Evolutionary conservation across 2,797 vertebrate species (phyloP), one percentile per base, ranked within the genome.

Genomic region (Chromobotia macracanthus): DNA sequence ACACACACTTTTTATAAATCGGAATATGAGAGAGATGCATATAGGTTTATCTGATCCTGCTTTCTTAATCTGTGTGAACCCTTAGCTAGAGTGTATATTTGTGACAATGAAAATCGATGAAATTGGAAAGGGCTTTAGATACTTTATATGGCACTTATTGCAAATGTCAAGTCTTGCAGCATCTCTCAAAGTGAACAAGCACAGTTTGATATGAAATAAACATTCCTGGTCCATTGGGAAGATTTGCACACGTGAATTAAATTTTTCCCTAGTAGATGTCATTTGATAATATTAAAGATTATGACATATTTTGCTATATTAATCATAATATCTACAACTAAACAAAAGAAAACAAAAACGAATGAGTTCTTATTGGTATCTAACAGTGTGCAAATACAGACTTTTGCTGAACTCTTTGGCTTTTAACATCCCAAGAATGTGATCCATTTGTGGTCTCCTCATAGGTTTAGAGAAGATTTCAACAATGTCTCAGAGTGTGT

Each of bases 1-100:
- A 18, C 23, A 18, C 41, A 95, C 93, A 94, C 95, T 12, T 96
- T 96, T 96, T 97, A 98, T 98, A 97, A 96, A 97, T 97, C 97
- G 97, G 93, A 96, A 95, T 94, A 91, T 90, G 93, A 95, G 9
- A 41, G 93, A 92, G 93, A 95, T 95, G 95, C 94, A 96, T 96
- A 97, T 97, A 96, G 96, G 95, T 96, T 96, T 96, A 97, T 93
- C 93, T 95, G 92, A 95, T 80, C 75, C 80, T 58, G 72, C 73
- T 70, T 81, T 82, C 38, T 41, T 41, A 41, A 41, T 41, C 80
- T 3, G 19, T 77, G 80, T 87, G 76, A 74, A 51, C 38, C 64
- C 58, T 60, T 72, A 71, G 67, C 74, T 64, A 76, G 75, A 81
- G 23, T 65, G 51, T 58, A n/a, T 74, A 21, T 64, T 79, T 79